phyloP scores from a whole-genome alignment of 2,113 vertebrate genomes.

The Heteronetta atricapilla region DNA sequence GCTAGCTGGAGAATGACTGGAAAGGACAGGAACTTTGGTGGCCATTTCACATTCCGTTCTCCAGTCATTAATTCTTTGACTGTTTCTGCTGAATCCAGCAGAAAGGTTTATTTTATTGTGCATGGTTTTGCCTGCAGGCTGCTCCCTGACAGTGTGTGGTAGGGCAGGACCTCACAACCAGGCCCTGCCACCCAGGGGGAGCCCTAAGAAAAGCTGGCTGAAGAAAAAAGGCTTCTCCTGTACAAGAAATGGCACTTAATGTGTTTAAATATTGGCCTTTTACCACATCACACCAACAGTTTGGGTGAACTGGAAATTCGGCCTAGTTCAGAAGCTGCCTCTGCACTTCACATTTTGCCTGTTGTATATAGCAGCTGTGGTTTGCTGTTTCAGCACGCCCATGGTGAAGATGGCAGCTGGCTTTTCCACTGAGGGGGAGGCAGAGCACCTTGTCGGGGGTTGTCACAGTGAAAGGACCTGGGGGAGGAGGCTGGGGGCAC shows the following conservation, averaged over 20 bases:
- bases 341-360: not conserved
- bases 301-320: too few species aligned
- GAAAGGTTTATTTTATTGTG: accelerated
- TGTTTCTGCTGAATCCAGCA: accelerated
- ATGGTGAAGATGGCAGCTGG: not conserved
- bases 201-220: accelerated
- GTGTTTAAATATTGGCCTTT: not conserved
- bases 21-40: accelerated
- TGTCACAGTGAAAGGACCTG: too few species aligned
- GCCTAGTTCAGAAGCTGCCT: too few species aligned
- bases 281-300: too few species aligned
- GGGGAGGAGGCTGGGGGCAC: too few species aligned
- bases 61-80: accelerated
- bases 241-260: not conserved
- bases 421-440: not conserved
- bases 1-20: accelerated
- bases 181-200: not conserved
- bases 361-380: not conserved
- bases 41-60: accelerated
- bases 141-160: accelerated
- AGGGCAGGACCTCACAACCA: not conserved
- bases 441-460: too few species aligned
- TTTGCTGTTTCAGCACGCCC: not conserved
- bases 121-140: accelerated
- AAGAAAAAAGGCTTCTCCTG: not conserved